Percentiles rank a stretch among this genome's conserved stretches.
phyloP scores from a whole-genome alignment of 1,140 invertebrate species.

The honey bee (Apis mellifera) region DNA sequence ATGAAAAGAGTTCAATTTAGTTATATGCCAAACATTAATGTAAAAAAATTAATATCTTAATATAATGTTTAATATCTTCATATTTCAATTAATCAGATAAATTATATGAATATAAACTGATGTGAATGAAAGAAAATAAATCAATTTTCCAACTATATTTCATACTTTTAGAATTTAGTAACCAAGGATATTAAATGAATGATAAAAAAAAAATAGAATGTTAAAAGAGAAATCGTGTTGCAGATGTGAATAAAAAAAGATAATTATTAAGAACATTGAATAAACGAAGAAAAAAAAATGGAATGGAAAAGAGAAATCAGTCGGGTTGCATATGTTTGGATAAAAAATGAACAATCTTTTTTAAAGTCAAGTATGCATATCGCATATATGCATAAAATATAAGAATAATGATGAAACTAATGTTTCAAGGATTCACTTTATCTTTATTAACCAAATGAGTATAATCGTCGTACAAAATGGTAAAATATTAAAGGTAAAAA shows the following conservation, averaged over 20 bases:
- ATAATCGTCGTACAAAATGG: slow-evolving; percentile 52
- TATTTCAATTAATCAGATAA: not conserved
- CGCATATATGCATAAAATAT: not conserved
- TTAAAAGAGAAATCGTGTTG: slow-evolving; percentile 12
- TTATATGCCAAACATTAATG: no score
- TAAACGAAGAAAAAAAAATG: not conserved
- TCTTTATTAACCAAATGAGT: slow-evolving; percentile 39
- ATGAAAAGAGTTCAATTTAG: no score
- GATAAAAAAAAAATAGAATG: slow-evolving; percentile 16
- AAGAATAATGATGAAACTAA: not conserved
- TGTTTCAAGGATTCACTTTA: slow-evolving; percentile 17
- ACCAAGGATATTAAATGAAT: not conserved
- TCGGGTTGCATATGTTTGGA: not conserved
- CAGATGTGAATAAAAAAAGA: not conserved
- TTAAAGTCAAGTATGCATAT: no score
- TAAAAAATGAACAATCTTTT: slow-evolving; percentile 11
- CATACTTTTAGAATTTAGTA: not conserved
- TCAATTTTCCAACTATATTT: not conserved
- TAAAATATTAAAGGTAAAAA: slow-evolving; percentile 54
- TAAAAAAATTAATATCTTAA: no score
- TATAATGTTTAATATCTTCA: no score
- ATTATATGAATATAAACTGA: not conserved
- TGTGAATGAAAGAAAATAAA: not conserved
- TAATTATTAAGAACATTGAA: not conserved
- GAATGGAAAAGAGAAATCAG: slow-evolving; percentile 22